Conservation (phyloP, 1,140 invertebrate species). For the Ephestia elutella region DNA sequence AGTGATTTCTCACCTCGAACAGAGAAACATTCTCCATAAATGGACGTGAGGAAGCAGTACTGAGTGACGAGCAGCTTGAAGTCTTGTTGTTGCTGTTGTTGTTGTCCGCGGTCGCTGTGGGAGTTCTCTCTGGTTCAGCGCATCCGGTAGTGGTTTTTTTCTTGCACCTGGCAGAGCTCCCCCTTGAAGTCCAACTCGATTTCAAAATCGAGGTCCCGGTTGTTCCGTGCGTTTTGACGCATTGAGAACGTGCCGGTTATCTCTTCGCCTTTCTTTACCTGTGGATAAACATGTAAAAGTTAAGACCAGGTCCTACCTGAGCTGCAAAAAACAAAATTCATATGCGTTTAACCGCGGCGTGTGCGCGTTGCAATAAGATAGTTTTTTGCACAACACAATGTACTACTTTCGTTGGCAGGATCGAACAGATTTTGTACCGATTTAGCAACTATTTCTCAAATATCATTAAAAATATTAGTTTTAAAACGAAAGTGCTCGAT, state of each 20-base stretch:
- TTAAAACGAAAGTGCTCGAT: no score
- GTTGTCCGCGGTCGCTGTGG: not conserved
- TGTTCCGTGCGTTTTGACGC: constrained; percentile 96
- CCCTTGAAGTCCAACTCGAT: constrained; percentile 96
- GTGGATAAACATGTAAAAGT: no score
- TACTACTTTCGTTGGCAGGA: no score
- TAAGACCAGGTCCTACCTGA: constrained; percentile 6
- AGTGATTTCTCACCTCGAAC: not conserved
- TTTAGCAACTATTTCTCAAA: no score
- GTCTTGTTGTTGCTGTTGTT: no score
- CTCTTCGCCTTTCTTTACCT: constrained; percentile 93
- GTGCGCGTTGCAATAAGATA: no score
- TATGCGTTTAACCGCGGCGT: no score
- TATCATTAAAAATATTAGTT: no score
- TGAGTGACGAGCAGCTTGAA: not conserved
- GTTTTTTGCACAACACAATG: no score
- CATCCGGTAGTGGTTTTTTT: constrained; percentile 97
- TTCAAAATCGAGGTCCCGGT: constrained; percentile 96
- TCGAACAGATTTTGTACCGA: no score
- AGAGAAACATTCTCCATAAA: not conserved
- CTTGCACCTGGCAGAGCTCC: constrained; percentile 91
- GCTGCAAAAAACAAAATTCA: not conserved
- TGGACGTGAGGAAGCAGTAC: not conserved
- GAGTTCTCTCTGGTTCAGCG: constrained; percentile 78
- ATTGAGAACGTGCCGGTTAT: constrained; percentile 93